Evolutionary conservation across 2,888 invertebrate genomes (phyloP).

Genomic region (Eupithecia abbreviata): DNA sequence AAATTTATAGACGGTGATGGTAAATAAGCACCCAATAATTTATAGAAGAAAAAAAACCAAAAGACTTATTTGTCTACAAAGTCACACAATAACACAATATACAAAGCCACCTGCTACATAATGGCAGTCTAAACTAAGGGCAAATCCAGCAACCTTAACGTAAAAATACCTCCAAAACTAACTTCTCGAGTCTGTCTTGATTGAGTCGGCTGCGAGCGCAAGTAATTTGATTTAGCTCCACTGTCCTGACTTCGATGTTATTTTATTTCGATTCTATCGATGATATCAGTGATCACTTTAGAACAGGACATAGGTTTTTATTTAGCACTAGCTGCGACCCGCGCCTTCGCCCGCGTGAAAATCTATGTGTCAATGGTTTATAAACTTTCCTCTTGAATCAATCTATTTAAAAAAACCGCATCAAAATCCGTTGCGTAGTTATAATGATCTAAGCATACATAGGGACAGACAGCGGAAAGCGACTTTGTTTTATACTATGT

Average conservation of each 20-base stretch:
- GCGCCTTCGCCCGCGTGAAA: too few species aligned
- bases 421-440: too few species aligned
- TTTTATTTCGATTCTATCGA: background rate
- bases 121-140: background rate
- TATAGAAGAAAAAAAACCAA: too few species aligned
- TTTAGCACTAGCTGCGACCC: too few species aligned
- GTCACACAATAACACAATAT: too few species aligned
- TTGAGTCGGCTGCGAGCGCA: conserved; percentile 36
- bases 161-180: conserved; percentile 31
- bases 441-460: too few species aligned
- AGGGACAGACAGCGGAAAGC: too few species aligned
- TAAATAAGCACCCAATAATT: background rate
- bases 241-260: background rate
- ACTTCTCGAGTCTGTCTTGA: conserved; percentile 48
- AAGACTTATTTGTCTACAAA: background rate
- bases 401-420: too few species aligned
- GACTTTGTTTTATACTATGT: too few species aligned
- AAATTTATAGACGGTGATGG: background rate
- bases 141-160: conserved; percentile 24
- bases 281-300: background rate
- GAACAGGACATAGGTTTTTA: background rate
- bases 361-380: too few species aligned
- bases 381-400: too few species aligned
- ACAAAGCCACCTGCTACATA: background rate
- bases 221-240: conserved; percentile 46